Evolutionary conservation across 2,797 vertebrate genomes (phyloP).

Genomic region (Enteromius mattozi): DNA sequence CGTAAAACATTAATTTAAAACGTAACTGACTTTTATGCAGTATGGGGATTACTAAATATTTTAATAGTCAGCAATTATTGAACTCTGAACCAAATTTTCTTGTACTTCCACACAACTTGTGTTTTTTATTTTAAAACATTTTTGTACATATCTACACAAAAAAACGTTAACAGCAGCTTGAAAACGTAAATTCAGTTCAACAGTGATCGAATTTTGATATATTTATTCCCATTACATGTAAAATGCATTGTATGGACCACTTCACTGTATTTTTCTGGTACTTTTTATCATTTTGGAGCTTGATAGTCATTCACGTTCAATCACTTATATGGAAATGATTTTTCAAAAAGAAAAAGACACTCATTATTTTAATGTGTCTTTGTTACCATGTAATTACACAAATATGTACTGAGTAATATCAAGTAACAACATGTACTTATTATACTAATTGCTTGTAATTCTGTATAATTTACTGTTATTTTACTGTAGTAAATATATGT

Average conservation of each 20-base stretch:
- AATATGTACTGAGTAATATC: background rate
- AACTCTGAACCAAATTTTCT: background rate
- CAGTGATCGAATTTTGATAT: background rate
- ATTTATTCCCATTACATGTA: background rate
- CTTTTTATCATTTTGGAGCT: background rate
- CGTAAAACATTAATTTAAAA: background rate
- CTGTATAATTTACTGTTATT: background rate
- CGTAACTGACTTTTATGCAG: background rate
- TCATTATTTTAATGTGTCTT: background rate
- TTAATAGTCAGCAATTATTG: background rate
- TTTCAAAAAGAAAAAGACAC: background rate
- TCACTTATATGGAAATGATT: background rate
- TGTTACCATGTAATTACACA: background rate
- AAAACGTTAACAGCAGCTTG: no score
- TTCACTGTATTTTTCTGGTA: background rate
- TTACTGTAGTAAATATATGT: background rate
- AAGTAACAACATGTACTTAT: background rate
- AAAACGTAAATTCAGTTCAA: background rate
- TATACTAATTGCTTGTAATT: background rate
- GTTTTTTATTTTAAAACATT: background rate
- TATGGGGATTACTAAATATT: background rate
- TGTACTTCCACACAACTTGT: background rate
- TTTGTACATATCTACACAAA: background rate
- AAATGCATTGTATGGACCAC: background rate
- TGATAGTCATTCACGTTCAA: background rate